Conservation (phyloP, 2,113 vertebrate genomes). For the Polyodon spathula region DNA sequence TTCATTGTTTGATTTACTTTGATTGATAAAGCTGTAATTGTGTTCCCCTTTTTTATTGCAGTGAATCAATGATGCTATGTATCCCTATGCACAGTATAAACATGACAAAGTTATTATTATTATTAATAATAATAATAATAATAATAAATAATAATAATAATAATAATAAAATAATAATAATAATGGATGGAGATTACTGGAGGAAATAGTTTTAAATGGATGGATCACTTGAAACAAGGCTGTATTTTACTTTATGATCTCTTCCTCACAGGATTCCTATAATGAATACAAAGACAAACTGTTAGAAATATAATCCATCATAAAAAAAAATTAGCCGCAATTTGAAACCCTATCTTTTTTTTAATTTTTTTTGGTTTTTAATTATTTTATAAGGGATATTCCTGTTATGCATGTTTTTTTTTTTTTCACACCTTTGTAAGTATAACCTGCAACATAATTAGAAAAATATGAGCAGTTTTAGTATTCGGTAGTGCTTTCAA, state of each 20-base stretch:
- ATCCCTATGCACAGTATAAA: background rate
- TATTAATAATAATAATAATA: background rate
- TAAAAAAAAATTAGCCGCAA: background rate
- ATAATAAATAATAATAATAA: background rate
- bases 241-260: background rate
- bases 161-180: background rate
- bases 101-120: background rate
- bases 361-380: background rate
- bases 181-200: background rate
- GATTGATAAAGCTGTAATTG: background rate
- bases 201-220: background rate
- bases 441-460: no score
- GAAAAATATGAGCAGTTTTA: no score
- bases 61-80: background rate
- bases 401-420: no score
- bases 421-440: no score
- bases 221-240: background rate
- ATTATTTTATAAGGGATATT: no score
- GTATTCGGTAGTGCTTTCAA: no score
- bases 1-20: background rate
- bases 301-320: background rate
- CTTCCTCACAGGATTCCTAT: background rate
- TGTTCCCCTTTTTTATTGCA: no score
- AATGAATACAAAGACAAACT: background rate
- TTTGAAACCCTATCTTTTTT: background rate